These are phyloP conservation scores for Venturia canescens DNA, from an alignment of 1,140 invertebrate genomes.

Conservation along the genomic window DNA sequence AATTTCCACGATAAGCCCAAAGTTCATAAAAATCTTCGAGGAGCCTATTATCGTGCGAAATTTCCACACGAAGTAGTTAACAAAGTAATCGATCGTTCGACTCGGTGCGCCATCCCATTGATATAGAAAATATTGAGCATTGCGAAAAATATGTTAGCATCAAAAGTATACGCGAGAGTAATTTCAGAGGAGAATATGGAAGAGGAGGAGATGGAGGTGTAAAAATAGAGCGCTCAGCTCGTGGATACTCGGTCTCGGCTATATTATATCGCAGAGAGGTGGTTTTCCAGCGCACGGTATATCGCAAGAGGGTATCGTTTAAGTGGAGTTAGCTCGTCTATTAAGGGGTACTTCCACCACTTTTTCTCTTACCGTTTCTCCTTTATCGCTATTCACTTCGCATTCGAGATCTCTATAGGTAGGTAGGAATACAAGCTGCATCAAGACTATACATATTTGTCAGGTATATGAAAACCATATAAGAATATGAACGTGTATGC, in stretches of 20 bases:
- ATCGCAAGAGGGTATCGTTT: slow-evolving; percentile 49
- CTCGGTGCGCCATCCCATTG: neutral
- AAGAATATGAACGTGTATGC: neutral
- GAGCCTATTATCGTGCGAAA: neutral
- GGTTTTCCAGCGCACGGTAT: slow-evolving; percentile 62
- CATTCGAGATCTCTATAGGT: slow-evolving; percentile 15
- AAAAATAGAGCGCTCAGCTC: neutral
- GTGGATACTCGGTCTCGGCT: neutral
- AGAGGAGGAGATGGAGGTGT: neutral
- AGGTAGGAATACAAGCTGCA: neutral
- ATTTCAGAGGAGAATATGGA: neutral
- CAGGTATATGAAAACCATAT: slow-evolving; percentile 13
- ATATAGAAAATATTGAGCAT: neutral
- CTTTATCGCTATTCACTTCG: slow-evolving; percentile 22
- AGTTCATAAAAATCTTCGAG: too few species aligned
- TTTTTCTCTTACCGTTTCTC: slow-evolving; percentile 59
- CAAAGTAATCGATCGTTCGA: neutral
- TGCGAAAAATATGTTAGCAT: neutral
- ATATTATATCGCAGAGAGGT: slow-evolving; percentile 38
- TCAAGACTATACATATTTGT: slow-evolving; percentile 10
- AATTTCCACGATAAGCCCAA: too few species aligned
- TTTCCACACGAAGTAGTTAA: neutral
- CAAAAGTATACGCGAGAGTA: neutral
- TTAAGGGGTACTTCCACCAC: slow-evolving; percentile 57
- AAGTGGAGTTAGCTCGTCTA: slow-evolving; percentile 55